Evolutionary conservation across 1,140 invertebrate species (phyloP), one percentile per base, ranked within the genome.

Genomic region (Druon quercuslanigerum): DNA sequence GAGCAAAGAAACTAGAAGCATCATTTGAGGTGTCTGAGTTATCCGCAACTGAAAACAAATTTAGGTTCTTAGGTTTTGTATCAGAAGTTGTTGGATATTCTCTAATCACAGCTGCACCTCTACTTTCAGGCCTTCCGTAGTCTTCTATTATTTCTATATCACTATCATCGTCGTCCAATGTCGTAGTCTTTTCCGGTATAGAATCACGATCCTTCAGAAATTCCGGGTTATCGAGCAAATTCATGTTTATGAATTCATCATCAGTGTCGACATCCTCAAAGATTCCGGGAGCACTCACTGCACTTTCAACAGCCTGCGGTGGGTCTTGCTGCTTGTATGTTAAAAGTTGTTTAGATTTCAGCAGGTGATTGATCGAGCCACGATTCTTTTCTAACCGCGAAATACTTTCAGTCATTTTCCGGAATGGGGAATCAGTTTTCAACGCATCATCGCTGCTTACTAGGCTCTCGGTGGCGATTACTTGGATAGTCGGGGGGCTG

Each of bases 71-170:
- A 0, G 46, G 19, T n/a, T 80, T 78, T 52, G 74, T 70, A 8
- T 70, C 40, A 50, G 76, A 5, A 46, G 40, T 46, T 46, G 40
- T 46, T 46, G 40, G 40, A 46, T 2, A 7, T 16, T 82, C 77
- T 14, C 79, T 20, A 9, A 4, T 57, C 51, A 78, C 73, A 3
- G 9, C 57, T 1, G 79, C 66, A 3, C 52, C 56, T 60, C 73
- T 71, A 50, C 71, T 25, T 12, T 79, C 51, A 3, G n/a, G 50
- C 1, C 51, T 11, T 25, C 75, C 79, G 46, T 83, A 82, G 17
- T 87, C 84, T 40, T 87, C 88, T n/a, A 90, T 78, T 9, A 90
- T 89, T 50, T 90, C 89, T 40, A 90, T 84, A 51, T 90, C 89
- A 75, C 88, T 90, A 56, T 90, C 89, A 1, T 85, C 57, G 14